Conservation (phyloP, 2,797 vertebrate genomes). For the Onychomys leucogaster region DNA sequence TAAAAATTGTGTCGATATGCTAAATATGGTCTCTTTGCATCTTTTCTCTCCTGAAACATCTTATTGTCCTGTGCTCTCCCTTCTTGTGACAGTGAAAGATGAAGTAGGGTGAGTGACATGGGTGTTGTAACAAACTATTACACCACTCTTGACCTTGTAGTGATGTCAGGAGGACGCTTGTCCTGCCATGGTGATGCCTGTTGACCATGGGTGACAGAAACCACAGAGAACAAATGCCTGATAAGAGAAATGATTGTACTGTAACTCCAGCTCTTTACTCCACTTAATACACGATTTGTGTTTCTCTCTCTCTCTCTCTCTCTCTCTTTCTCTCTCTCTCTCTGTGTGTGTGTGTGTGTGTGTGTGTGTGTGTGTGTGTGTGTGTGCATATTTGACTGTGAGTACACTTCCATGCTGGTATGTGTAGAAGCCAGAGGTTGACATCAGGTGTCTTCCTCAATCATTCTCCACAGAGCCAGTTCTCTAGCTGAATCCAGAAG, state of each 20-base stretch:
- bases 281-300: background rate
- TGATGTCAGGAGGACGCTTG: background rate
- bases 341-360: too few relatives aligned
- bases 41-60: background rate
- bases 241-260: too few relatives aligned
- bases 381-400: background rate
- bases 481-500: background rate
- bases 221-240: background rate
- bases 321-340: too few relatives aligned
- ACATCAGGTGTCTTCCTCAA: background rate
- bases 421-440: background rate
- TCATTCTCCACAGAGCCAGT: background rate
- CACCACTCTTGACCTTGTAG: background rate
- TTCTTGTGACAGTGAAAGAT: background rate
- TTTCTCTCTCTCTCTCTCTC: too few relatives aligned
- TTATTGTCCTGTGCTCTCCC: too few relatives aligned
- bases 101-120: too few relatives aligned
- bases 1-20: background rate
- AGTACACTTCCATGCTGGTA: too few relatives aligned
- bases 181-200: background rate
- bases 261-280: background rate
- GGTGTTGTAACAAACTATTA: background rate
- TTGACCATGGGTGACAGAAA: background rate
- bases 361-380: too few relatives aligned
- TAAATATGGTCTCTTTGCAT: background rate